Conservation (phyloP, 2,888 invertebrate genomes). For the Heliconius ismenius region DNA sequence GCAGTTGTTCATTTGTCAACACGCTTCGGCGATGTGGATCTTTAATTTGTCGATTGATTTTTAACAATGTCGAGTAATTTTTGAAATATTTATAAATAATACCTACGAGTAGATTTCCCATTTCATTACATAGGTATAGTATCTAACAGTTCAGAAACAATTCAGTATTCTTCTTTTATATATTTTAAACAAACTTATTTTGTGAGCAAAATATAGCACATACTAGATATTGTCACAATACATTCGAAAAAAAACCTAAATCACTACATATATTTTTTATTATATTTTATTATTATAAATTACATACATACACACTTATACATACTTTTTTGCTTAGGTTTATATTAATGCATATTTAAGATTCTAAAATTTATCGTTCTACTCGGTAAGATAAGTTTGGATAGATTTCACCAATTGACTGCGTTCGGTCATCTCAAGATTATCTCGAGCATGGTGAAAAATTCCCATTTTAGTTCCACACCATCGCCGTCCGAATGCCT, state of each 20-base stretch:
- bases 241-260: background rate
- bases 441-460: constrained; percentile 64
- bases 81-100: background rate
- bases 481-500: constrained; percentile 76
- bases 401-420: constrained; percentile 51
- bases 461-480: constrained; percentile 75
- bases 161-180: background rate
- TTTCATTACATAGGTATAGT: background rate
- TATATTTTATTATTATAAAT: background rate
- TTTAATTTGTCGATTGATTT: constrained; percentile 71
- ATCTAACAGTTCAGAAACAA: too few relatives aligned
- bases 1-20: constrained; percentile 74
- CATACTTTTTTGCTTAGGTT: constrained; percentile 27
- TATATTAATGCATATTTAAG: constrained; percentile 43
- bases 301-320: background rate
- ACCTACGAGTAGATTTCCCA: background rate
- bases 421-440: constrained; percentile 59
- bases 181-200: background rate
- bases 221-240: background rate
- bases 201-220: too few relatives aligned
- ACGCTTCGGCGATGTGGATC: constrained; percentile 61
- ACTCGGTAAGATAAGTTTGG: constrained; percentile 56
- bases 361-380: constrained; percentile 62
- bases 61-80: constrained; percentile 54
- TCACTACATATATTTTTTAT: background rate